phyloP scores from a whole-genome alignment of 2,113 vertebrate species.

The Onychostoma macrolepis region DNA sequence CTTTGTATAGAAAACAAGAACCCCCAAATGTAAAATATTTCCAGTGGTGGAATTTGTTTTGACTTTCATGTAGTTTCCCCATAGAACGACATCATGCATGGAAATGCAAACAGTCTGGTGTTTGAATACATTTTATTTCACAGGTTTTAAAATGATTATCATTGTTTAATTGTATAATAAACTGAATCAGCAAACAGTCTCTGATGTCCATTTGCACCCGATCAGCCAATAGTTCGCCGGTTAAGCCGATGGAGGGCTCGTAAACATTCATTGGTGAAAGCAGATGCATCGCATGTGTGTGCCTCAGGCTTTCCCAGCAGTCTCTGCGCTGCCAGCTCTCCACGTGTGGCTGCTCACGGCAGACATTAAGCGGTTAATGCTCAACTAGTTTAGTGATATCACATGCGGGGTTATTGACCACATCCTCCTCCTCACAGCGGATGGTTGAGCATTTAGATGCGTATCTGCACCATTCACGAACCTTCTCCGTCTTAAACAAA shows the following conservation, averaged over 20 bases:
- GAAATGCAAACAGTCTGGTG: too few species aligned
- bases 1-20: too few species aligned
- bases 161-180: neutral
- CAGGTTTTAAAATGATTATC: too few species aligned
- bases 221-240: neutral
- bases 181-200: neutral
- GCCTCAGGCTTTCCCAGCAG: conserved; percentile 75
- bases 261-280: conserved; percentile 52
- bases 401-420: conserved; percentile 76
- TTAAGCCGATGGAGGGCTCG: neutral
- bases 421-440: conserved; percentile 66
- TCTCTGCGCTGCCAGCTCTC: conserved; percentile 64
- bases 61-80: neutral
- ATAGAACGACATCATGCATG: neutral
- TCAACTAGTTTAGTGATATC: conserved; percentile 81
- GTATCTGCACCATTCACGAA: conserved; percentile 68
- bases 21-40: neutral
- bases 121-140: neutral
- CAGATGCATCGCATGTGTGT: conserved; percentile 72
- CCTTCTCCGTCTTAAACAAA: conserved; percentile 70
- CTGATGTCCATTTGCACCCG: neutral
- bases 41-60: neutral
- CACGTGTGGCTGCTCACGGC: conserved; percentile 71
- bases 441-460: conserved; percentile 72
- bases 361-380: conserved; percentile 80